A percentile compares a stretch with the other conserved stretches of the same genome.
These are phyloP conservation scores for Saccopteryx bilineata DNA, from an alignment of 2,113 vertebrate genomes.

Conservation along the genomic window DNA sequence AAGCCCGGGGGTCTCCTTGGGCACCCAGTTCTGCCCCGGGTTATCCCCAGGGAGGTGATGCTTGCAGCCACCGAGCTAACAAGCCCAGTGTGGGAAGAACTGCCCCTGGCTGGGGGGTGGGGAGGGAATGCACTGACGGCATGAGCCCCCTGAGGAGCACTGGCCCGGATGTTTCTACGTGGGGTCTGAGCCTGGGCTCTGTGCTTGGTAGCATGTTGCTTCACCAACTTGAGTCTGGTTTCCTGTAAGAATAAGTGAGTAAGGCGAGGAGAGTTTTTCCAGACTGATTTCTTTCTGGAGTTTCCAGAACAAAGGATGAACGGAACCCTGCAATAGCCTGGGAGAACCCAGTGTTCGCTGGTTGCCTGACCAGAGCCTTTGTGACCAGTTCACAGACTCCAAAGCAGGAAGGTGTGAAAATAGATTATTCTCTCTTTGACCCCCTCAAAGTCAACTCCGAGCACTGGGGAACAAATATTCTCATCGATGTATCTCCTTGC, in stretches of 20 bases:
- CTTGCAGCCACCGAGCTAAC: background rate
- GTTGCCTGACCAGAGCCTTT: background rate
- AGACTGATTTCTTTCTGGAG: background rate
- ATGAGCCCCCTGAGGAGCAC: background rate
- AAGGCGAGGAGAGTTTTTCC: background rate
- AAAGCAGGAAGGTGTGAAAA: background rate
- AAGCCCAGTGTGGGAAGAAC: no score
- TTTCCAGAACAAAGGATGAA: background rate
- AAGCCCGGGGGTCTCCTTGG: fast-evolving
- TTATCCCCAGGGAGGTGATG: fast-evolving
- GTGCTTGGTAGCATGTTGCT: background rate
- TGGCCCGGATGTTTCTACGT: fast-evolving
- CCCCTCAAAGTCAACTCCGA: background rate
- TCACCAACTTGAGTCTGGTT: background rate
- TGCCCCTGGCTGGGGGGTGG: fast-evolving
- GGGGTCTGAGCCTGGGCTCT: background rate
- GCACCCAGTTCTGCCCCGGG: background rate
- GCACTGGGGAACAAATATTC: background rate
- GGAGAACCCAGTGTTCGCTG: background rate
- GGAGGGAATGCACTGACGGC: background rate
- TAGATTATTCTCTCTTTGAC: background rate
- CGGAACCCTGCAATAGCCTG: background rate
- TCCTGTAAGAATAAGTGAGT: background rate
- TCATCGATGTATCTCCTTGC: background rate
- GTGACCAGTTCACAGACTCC: background rate